Evolutionary conservation across 2,888 invertebrate genomes (phyloP).

Genomic region (Bombylius discolor): DNA sequence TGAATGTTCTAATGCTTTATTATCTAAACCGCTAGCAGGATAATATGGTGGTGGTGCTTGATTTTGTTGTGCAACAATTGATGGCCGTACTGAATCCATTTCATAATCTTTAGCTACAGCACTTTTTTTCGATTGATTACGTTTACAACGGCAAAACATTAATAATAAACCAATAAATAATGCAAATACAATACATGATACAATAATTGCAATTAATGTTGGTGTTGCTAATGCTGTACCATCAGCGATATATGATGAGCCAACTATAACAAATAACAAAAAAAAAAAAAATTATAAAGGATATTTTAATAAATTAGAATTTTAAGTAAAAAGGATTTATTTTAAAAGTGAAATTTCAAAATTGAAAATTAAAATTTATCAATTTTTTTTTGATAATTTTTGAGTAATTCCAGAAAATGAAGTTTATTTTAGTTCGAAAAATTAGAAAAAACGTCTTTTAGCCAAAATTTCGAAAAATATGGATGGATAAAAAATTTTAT

Average conservation of each 20-base stretch:
- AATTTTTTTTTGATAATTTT: too few relatives aligned
- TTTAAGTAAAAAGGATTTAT: not conserved
- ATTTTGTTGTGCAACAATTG: slow-evolving; percentile 73
- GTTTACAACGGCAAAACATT: slow-evolving; percentile 75
- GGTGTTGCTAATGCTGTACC: slow-evolving; percentile 64
- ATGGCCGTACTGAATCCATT: slow-evolving; percentile 75
- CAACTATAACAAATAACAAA: slow-evolving; percentile 48
- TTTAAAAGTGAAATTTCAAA: not conserved
- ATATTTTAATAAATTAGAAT: not conserved
- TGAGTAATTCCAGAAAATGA: too few relatives aligned
- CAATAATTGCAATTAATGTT: slow-evolving; percentile 63
- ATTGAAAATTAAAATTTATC: not conserved
- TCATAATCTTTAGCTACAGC: slow-evolving; percentile 76
- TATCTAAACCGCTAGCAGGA: slow-evolving; percentile 77
- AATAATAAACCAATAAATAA: slow-evolving; percentile 61
- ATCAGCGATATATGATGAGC: slow-evolving; percentile 67
- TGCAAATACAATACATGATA: slow-evolving; percentile 67
- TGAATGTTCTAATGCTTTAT: slow-evolving; percentile 81
- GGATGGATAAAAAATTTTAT: too few relatives aligned
- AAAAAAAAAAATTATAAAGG: not conserved
- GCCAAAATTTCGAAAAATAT: too few relatives aligned
- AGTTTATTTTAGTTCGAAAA: too few relatives aligned
- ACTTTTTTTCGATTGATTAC: slow-evolving; percentile 69
- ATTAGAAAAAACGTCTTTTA: too few relatives aligned
- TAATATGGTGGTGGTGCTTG: slow-evolving; percentile 83